Conservation (phyloP, 2,797 vertebrate genomes). For the Ptychobarbus kaznakovi region DNA sequence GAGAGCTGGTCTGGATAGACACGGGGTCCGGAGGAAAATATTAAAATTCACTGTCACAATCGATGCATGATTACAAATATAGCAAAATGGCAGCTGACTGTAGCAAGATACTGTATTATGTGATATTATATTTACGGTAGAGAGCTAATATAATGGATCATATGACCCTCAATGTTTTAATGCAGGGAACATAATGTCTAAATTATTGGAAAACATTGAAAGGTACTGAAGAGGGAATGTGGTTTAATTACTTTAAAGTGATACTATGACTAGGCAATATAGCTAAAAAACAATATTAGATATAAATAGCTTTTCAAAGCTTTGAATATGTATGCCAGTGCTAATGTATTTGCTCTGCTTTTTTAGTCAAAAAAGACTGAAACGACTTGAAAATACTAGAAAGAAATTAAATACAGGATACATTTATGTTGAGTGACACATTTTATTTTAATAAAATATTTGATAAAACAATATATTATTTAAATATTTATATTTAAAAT, state of each 20-base stretch:
- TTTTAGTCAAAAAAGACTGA: neutral
- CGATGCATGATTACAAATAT: neutral
- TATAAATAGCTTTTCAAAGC: neutral
- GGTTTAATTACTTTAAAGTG: neutral
- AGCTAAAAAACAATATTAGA: neutral
- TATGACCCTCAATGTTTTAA: neutral
- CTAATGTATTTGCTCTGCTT: neutral
- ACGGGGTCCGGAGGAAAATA: neutral
- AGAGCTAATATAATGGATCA: neutral
- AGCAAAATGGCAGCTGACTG: neutral
- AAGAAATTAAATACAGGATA: neutral
- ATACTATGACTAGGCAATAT: neutral
- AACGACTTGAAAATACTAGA: neutral
- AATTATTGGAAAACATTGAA: neutral
- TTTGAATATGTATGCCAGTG: neutral
- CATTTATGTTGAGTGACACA: neutral
- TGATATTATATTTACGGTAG: neutral
- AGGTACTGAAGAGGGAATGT: neutral
- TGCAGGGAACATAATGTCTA: neutral
- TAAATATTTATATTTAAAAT: neutral
- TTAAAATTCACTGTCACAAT: slow-evolving; percentile 12
- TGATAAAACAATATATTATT: neutral
- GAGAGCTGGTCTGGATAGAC: slow-evolving; percentile 33
- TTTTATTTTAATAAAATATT: neutral
- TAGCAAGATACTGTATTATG: neutral